Conservation (phyloP, 1,140 invertebrate species). For the Acyrthosiphon pisum region DNA sequence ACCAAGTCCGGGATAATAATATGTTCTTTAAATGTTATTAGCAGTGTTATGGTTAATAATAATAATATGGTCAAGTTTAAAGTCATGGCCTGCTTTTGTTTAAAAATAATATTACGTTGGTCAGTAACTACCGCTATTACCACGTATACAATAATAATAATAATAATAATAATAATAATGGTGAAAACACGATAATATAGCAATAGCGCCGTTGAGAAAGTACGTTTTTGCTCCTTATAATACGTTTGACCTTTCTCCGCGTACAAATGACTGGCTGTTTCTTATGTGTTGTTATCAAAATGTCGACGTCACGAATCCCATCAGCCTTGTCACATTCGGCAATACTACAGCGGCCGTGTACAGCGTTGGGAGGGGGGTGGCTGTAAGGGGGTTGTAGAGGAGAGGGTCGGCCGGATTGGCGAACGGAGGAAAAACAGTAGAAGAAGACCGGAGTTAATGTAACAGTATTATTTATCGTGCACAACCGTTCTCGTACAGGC, state of each 20-base stretch:
- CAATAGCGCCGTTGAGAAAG: background rate
- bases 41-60: background rate
- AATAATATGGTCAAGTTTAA: background rate
- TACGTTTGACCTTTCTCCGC: background rate
- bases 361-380: too few species aligned
- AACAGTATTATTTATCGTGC: slow-evolving; percentile 44
- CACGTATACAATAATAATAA: background rate
- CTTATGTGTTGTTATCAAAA: slow-evolving; percentile 41
- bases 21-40: background rate
- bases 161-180: background rate
- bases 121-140: background rate
- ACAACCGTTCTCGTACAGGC: background rate
- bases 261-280: slow-evolving; percentile 50
- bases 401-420: too few species aligned
- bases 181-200: background rate
- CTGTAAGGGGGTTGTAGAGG: background rate
- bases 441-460: slow-evolving; percentile 7
- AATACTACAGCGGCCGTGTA: background rate
- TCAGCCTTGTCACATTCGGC: slow-evolving; percentile 9
- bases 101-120: slow-evolving; percentile 3
- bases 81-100: background rate
- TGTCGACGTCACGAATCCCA: slow-evolving; percentile 14
- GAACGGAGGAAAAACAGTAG: slow-evolving; percentile 2
- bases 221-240: background rate
- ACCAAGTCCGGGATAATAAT: background rate